phyloP scores from a whole-genome alignment of 2,888 invertebrate genomes.

The Dione vanillae region DNA sequence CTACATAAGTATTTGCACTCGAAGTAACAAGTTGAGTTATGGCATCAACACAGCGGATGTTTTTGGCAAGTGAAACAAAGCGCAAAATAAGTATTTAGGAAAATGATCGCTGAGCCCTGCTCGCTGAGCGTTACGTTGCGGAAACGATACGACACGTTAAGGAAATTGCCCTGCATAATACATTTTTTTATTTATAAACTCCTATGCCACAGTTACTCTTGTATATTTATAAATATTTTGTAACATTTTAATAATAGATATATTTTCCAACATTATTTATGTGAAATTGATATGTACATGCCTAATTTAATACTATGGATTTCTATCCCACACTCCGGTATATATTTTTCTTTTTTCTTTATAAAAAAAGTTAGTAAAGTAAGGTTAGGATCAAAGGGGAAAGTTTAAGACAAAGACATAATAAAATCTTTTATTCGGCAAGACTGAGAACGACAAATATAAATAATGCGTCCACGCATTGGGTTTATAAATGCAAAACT shows the following conservation, averaged over 20 bases:
- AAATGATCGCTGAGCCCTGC: constrained; percentile 40
- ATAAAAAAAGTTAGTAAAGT: too few species aligned
- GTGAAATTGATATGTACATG: too few species aligned
- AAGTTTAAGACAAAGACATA: too few species aligned
- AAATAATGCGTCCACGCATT: too few species aligned
- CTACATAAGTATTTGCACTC: constrained; percentile 34
- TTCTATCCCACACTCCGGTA: too few species aligned
- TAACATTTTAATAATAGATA: background rate
- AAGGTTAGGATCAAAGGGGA: too few species aligned
- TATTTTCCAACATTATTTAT: too few species aligned
- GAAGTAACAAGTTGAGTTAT: constrained; percentile 37
- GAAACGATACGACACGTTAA: constrained; percentile 29
- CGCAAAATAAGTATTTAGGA: constrained; percentile 42
- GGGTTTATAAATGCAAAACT: too few species aligned
- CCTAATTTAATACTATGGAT: too few species aligned
- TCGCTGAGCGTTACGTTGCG: constrained; percentile 34
- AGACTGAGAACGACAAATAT: too few species aligned
- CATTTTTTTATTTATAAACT: constrained; percentile 15
- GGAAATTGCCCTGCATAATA: constrained; percentile 29
- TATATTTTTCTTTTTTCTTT: too few species aligned
- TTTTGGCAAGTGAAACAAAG: constrained; percentile 44
- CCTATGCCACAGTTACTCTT: background rate
- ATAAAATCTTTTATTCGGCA: too few species aligned
- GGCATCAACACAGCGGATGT: constrained; percentile 32
- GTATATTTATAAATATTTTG: background rate